These are phyloP conservation scores for Panopea generosa DNA, from an alignment of 2,888 invertebrate species.

Conservation along the genomic window DNA sequence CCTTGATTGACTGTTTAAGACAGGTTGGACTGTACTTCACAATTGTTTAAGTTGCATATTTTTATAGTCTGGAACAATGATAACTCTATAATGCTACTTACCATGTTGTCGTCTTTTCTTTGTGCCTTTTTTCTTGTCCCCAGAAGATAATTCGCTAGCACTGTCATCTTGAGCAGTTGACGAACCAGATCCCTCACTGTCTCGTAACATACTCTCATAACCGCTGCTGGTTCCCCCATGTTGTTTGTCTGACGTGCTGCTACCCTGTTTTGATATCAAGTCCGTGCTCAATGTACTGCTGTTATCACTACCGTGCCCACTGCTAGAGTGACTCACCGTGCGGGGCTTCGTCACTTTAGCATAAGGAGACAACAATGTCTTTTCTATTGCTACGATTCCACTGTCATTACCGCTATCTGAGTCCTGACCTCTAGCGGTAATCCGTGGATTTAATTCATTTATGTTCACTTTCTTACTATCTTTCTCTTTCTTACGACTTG, in stretches of 20 bases:
- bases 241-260: constrained; percentile 77
- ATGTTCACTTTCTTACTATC: constrained; percentile 69
- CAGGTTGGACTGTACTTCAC: too few relatives aligned
- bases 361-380: constrained; percentile 84
- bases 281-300: constrained; percentile 80
- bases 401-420: constrained; percentile 85
- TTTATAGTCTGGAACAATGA: too few relatives aligned
- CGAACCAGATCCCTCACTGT: constrained; percentile 93
- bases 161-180: constrained; percentile 87
- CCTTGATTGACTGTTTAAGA: too few relatives aligned
- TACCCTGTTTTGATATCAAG: constrained; percentile 74
- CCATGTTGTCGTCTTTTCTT: constrained; percentile 77
- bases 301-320: constrained; percentile 85
- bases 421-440: constrained; percentile 69
- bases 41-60: too few relatives aligned
- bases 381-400: constrained; percentile 79
- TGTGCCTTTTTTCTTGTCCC: constrained; percentile 78
- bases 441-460: constrained; percentile 54
- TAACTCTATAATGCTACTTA: too few relatives aligned
- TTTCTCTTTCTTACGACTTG: constrained; percentile 78
- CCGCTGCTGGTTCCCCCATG: constrained; percentile 90
- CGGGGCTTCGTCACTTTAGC: constrained; percentile 84
- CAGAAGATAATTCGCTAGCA: constrained; percentile 80
- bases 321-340: constrained; percentile 84
- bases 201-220: constrained; percentile 95